Evolutionary conservation across 2,113 vertebrate genomes (phyloP).

Genomic region (Strix uralensis): DNA sequence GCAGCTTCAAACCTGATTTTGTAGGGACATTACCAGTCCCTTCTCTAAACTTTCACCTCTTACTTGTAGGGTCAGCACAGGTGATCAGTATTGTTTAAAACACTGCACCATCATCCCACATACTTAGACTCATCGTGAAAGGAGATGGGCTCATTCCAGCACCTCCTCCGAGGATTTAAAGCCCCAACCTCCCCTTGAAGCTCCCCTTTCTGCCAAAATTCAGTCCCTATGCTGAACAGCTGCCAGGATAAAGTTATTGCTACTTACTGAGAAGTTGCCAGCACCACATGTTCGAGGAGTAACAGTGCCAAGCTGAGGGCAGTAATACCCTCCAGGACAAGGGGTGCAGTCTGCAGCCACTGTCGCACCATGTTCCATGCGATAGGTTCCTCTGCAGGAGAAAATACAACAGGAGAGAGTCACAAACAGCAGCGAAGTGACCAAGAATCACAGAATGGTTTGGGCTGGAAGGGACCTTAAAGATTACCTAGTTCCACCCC

Average conservation of each 20-base stretch:
- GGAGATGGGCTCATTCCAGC: not conserved
- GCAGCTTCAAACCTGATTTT: not conserved
- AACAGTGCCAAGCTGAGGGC: conserved; percentile 80
- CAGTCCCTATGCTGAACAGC: not conserved
- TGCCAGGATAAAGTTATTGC: not conserved
- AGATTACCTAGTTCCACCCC: too few species aligned
- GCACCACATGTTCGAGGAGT: conserved; percentile 77
- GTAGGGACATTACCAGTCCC: not conserved
- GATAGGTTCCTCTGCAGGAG: conserved; percentile 78
- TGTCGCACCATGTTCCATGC: conserved; percentile 69
- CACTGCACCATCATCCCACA: not conserved
- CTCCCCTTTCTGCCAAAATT: not conserved
- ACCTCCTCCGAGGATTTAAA: not conserved
- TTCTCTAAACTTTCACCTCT: not conserved
- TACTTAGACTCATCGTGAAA: too few species aligned
- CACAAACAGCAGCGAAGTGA: not conserved
- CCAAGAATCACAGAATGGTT: too few species aligned
- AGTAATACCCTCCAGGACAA: conserved; percentile 85
- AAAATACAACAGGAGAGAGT: not conserved
- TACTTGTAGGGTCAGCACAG: not conserved
- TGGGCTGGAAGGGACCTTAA: too few species aligned
- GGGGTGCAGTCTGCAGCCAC: conserved; percentile 74
- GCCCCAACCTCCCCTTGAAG: not conserved
- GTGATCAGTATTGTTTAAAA: not conserved
- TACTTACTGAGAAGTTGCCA: conserved; percentile 89